Conservation (phyloP, 2,888 invertebrate genomes). For the Euproctis similis region DNA sequence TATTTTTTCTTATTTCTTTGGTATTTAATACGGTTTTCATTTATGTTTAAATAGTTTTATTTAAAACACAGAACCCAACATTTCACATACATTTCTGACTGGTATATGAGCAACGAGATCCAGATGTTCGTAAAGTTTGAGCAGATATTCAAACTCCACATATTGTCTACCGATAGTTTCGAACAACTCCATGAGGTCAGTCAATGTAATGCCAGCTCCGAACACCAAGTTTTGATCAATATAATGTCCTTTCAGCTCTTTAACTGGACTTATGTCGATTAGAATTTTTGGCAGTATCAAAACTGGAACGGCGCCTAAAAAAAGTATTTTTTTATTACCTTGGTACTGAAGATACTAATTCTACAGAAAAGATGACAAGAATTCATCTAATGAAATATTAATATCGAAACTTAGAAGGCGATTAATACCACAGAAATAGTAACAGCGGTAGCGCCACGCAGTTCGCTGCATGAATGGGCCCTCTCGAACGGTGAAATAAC, state of each 20-base stretch:
- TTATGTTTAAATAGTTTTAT: not conserved
- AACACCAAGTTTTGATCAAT: slow-evolving; percentile 64
- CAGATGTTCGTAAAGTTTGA: slow-evolving; percentile 78
- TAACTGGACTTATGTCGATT: slow-evolving; percentile 78
- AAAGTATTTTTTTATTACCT: no score
- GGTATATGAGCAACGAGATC: slow-evolving; percentile 83
- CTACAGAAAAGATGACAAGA: no score
- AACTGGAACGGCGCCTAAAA: slow-evolving; percentile 59
- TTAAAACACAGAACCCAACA: not conserved
- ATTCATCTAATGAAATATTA: no score
- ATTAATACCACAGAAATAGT: no score
- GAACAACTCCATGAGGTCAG: slow-evolving; percentile 71
- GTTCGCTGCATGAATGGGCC: no score
- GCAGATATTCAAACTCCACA: slow-evolving; percentile 75
- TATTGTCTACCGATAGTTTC: slow-evolving; percentile 32
- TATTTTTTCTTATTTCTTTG: no score
- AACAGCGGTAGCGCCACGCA: no score
- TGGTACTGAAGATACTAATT: no score
- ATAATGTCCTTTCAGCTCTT: slow-evolving; percentile 66
- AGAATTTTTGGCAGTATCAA: slow-evolving; percentile 63
- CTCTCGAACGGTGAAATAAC: no score
- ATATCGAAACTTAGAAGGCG: no score
- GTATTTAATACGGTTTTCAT: no score
- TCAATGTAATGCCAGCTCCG: slow-evolving; percentile 78
- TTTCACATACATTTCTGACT: slow-evolving; percentile 80